Percentiles rank a stretch among this genome's conserved stretches.
These are phyloP conservation scores for Pachyrhynchus sulphureomaculatus DNA, from an alignment of 1,140 invertebrate species.

Conservation along the genomic window DNA sequence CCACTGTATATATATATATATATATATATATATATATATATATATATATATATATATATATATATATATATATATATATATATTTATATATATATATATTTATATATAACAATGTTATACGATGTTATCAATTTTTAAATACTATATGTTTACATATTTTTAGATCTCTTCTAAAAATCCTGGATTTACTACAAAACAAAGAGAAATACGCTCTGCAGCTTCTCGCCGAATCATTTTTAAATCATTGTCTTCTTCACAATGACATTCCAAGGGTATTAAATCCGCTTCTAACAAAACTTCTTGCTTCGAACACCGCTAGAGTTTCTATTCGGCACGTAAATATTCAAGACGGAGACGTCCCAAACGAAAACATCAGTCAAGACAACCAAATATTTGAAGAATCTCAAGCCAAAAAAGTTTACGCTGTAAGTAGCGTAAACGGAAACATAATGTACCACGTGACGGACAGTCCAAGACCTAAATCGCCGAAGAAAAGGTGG, in stretches of 20 bases:
- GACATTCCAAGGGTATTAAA: slow-evolving; percentile 79
- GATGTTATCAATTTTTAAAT: background rate
- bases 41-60: too few species aligned
- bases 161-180: slow-evolving; percentile 73
- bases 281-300: slow-evolving; percentile 74
- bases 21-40: too few species aligned
- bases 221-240: slow-evolving; percentile 71
- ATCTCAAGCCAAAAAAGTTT: slow-evolving; percentile 66
- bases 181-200: slow-evolving; percentile 72
- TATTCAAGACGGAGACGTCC: slow-evolving; percentile 67
- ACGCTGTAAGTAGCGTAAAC: slow-evolving; percentile 83
- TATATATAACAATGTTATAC: too few species aligned
- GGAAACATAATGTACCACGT: slow-evolving; percentile 87
- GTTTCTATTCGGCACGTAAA: slow-evolving; percentile 84
- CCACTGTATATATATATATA: too few species aligned
- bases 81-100: too few species aligned
- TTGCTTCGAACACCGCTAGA: slow-evolving; percentile 80
- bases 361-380: slow-evolving; percentile 45
- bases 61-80: too few species aligned
- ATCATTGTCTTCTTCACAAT: slow-evolving; percentile 71
- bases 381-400: slow-evolving; percentile 49
- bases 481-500: slow-evolving; percentile 48
- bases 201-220: slow-evolving; percentile 70
- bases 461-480: slow-evolving; percentile 47
- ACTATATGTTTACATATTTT: background rate